Base-by-base conservation (phyloP, 2,797 vertebrate species). In the Pempheris klunzingeri region DNA sequence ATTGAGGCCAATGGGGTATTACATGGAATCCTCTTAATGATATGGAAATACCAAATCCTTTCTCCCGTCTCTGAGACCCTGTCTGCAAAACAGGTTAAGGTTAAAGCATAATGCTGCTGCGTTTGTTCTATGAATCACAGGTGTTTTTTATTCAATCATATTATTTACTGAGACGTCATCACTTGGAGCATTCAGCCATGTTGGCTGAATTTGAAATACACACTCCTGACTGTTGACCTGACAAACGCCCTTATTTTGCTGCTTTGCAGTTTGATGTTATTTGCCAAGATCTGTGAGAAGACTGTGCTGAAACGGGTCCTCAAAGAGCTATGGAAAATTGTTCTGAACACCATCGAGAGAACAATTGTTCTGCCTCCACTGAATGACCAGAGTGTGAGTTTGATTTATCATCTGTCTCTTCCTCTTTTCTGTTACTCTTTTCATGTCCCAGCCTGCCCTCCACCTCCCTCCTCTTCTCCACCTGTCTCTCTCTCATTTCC, bases 261-360 rank as follows among this genome's bases (percentile, higher is more conserved):
- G 4, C 49, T 86, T 78, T 78, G 28, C 94, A 99, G 98, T 82
- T 95, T 99, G 93, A 99, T 97, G 62, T 88, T 97, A 64, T 98
- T 99, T 63, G 98, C 98, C 30, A 99, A 99, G 94, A 98, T 99
- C 87, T 99, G 98, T 84, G 98, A 99, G 95, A 99, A 99, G 93
- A 99, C 98, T 0, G 98, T 99, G 34, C 92, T 99, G 81, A 99
- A 99, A 85, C 94, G 98, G 49, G 95, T 99, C 82, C 93, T 99
- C 86, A 99, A 99, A 88, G 98, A 98, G 87, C 94, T 99, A 0
- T 99, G 98, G 98, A 99, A 99, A 84, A 93, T 98, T 4, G 98
- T 99, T 55, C 92, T 99, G 82, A 99, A 97, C 90, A 98, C 95
- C 91, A 97, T 99, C 50, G 98, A 99, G 87, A 96, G 96, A 78